Evolutionary conservation across 2,113 vertebrate genomes (phyloP).

Genomic region (Mirza zaza): DNA sequence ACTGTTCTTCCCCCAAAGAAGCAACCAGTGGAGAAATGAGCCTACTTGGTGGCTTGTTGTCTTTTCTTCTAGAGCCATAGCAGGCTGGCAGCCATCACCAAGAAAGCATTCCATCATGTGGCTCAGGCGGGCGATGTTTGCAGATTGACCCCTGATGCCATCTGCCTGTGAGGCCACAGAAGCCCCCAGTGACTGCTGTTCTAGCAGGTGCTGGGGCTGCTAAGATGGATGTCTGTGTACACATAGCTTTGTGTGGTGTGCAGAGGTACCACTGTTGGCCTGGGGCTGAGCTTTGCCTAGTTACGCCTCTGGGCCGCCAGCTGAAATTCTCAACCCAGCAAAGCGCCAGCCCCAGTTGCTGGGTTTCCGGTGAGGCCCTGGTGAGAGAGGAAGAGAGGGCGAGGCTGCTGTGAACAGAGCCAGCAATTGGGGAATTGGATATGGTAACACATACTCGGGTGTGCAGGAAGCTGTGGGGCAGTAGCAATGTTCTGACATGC

Average conservation of each 20-base stretch:
- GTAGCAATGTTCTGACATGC: slow-evolving; percentile 33
- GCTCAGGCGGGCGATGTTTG: slow-evolving; percentile 55
- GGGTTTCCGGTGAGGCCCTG: slow-evolving; percentile 69
- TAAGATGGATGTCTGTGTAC: slow-evolving; percentile 14
- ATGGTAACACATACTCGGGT: not conserved
- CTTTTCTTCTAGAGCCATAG: slow-evolving; percentile 33
- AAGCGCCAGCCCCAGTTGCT: slow-evolving; percentile 34
- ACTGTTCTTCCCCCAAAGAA: not conserved
- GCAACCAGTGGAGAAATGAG: not conserved
- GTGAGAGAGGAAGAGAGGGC: slow-evolving; percentile 14
- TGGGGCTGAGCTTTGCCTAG: not conserved
- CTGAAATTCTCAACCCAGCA: slow-evolving; percentile 45
- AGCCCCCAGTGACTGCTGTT: slow-evolving; percentile 57
- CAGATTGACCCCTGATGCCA: slow-evolving; percentile 56
- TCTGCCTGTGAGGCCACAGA: slow-evolving; percentile 65
- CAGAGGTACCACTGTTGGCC: not conserved
- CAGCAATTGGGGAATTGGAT: slow-evolving; percentile 7
- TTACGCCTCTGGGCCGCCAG: not conserved
- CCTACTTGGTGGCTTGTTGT: not conserved
- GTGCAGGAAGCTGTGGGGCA: not conserved
- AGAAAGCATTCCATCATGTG: slow-evolving; percentile 1
- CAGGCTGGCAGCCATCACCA: slow-evolving; percentile 50
- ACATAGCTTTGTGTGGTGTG: not conserved
- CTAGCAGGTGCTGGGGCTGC: slow-evolving; percentile 49
- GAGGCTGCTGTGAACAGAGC: slow-evolving; percentile 31